Evolutionary conservation across 53 echinoderm and acorn worm species (phyloP).

Genomic region (Holothuria leucospilota): DNA sequence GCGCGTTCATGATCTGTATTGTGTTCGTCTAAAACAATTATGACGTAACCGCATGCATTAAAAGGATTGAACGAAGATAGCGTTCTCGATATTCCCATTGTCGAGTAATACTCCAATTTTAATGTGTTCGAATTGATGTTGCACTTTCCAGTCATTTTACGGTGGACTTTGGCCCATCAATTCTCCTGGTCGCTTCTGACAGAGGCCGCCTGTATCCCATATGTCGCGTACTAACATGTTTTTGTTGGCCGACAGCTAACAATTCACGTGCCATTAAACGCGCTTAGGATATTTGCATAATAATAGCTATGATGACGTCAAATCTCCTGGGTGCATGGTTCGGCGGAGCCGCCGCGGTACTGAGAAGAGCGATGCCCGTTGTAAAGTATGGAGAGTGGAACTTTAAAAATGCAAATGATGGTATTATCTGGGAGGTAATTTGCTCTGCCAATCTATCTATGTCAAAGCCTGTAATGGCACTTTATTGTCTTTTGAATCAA

Average conservation of each 20-base stretch:
- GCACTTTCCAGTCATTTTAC: not conserved
- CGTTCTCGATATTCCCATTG: not conserved
- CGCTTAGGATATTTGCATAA: slow-evolving; percentile 41
- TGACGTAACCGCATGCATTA: too few species aligned
- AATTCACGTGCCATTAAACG: slow-evolving; percentile 42
- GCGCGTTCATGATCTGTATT: too few species aligned
- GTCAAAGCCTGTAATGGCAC: not conserved
- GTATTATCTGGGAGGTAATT: not conserved
- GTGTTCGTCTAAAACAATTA: too few species aligned
- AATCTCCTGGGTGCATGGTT: slow-evolving; percentile 25
- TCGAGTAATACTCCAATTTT: slow-evolving; percentile 9
- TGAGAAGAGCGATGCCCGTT: not conserved
- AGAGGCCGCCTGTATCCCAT: slow-evolving; percentile 24
- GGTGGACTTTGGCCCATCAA: not conserved
- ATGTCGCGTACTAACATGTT: slow-evolving; percentile 40
- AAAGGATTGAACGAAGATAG: not conserved
- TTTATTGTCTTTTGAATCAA: too few species aligned
- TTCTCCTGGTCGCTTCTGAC: not conserved
- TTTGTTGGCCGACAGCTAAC: slow-evolving; percentile 36
- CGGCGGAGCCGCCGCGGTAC: not conserved
- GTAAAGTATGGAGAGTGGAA: not conserved
- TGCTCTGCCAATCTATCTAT: slow-evolving; percentile 5
- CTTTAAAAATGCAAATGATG: slow-evolving; percentile 47
- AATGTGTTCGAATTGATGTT: not conserved
- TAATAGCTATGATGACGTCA: slow-evolving; percentile 22